phyloP scores from a whole-genome alignment of 2,113 vertebrate species.

The Triplophysa dalaica region DNA sequence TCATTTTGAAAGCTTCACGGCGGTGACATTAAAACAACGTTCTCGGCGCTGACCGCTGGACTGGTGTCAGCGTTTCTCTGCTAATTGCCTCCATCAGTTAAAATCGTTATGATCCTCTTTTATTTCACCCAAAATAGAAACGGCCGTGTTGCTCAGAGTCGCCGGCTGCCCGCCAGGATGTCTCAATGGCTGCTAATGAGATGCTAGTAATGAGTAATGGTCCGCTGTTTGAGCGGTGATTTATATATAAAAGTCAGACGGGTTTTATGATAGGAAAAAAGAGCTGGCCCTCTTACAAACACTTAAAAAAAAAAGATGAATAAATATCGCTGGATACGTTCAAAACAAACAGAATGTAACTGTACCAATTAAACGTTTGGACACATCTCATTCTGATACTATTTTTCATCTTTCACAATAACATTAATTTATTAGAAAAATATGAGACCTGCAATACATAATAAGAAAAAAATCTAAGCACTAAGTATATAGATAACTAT shows the following conservation, averaged over 20 bases:
- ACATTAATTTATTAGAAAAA: no score
- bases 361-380: no score
- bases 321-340: neutral
- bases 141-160: slow-evolving; percentile 64
- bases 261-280: slow-evolving; percentile 22
- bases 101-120: slow-evolving; percentile 67
- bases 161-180: slow-evolving; percentile 62
- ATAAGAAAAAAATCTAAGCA: no score
- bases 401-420: no score
- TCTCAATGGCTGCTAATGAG: slow-evolving; percentile 59
- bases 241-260: slow-evolving; percentile 29
- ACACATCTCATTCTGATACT: no score
- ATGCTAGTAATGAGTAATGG: slow-evolving; percentile 39
- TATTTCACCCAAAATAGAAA: slow-evolving; percentile 67
- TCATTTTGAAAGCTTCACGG: slow-evolving; percentile 67
- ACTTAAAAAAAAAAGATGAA: no score
- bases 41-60: slow-evolving; percentile 68
- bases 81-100: slow-evolving; percentile 76
- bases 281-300: neutral
- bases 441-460: no score
- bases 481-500: no score
- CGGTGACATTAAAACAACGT: slow-evolving; percentile 58
- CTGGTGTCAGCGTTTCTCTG: slow-evolving; percentile 69
- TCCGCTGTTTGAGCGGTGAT: slow-evolving; percentile 34
- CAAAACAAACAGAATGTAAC: no score